Evolutionary conservation across 2,888 invertebrate genomes (phyloP).

Genomic region (Polylopha cassiicola): DNA sequence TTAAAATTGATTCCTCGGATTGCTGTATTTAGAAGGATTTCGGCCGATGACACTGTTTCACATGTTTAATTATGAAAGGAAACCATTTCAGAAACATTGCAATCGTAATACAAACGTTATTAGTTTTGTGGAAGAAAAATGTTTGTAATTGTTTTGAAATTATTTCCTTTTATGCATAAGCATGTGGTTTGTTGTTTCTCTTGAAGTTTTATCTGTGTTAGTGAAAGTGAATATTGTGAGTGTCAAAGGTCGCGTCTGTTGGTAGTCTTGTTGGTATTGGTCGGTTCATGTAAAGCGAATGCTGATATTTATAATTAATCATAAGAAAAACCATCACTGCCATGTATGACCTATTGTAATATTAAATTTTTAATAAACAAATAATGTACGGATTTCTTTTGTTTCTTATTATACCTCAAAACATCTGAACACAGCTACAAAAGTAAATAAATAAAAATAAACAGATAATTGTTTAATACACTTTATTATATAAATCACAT

Average conservation of each 20-base stretch:
- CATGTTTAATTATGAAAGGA: too few species aligned
- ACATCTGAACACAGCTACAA: background rate
- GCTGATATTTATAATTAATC: slow-evolving; percentile 63
- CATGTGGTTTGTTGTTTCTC: slow-evolving; percentile 54
- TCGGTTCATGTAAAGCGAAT: slow-evolving; percentile 56
- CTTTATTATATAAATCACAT: slow-evolving; percentile 44
- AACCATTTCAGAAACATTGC: too few species aligned
- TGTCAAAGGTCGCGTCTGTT: slow-evolving; percentile 39
- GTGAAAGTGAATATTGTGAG: slow-evolving; percentile 52
- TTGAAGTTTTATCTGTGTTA: slow-evolving; percentile 61
- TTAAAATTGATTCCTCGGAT: slow-evolving; percentile 49
- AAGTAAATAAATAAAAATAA: slow-evolving; percentile 14
- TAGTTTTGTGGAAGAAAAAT: too few species aligned
- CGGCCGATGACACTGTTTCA: slow-evolving; percentile 49
- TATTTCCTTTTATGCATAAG: slow-evolving; percentile 41
- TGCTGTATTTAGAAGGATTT: slow-evolving; percentile 49
- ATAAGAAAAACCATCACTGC: slow-evolving; percentile 70
- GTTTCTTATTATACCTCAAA: slow-evolving; percentile 27
- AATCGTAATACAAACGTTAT: too few species aligned
- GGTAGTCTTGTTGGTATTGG: slow-evolving; percentile 40
- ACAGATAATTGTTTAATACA: slow-evolving; percentile 28
- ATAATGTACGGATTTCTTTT: slow-evolving; percentile 39
- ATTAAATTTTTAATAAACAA: slow-evolving; percentile 71
- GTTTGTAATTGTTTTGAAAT: too few species aligned
- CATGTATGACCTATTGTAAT: slow-evolving; percentile 75